Percentiles rank a stretch among this genome's conserved stretches.
Conservation (phyloP, 2,797 vertebrate genomes). For the Helarctos malayanus region DNA sequence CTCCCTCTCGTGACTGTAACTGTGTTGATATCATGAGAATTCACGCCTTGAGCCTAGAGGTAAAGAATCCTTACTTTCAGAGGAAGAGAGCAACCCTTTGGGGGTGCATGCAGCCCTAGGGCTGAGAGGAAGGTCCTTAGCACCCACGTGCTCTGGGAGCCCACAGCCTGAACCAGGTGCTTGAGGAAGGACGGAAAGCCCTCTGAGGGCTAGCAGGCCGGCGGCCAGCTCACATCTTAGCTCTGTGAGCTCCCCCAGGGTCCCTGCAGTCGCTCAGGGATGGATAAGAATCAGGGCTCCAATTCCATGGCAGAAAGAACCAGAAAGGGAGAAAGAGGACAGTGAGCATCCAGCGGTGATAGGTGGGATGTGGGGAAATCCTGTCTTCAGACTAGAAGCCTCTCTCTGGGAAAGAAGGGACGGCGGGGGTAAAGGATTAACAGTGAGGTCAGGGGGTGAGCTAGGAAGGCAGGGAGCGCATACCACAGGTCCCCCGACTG, state of each 20-base stretch:
- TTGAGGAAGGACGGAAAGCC: background rate
- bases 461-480: no score
- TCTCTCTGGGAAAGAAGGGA: background rate
- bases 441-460: background rate
- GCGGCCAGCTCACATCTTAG: background rate
- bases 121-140: background rate
- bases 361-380: background rate
- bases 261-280: fast-evolving
- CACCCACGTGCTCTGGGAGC: background rate
- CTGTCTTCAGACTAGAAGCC: background rate
- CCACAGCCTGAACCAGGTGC: background rate
- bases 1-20: no score
- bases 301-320: background rate
- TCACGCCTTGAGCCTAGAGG: background rate
- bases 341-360: no score
- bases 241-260: background rate
- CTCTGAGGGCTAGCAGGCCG: background rate
- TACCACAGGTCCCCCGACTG: background rate
- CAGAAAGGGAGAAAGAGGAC: background rate
- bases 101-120: background rate
- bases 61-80: background rate
- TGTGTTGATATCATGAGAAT: fast-evolving
- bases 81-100: background rate
- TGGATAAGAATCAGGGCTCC: no score
- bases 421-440: no score